Percentiles rank a stretch among this genome's conserved stretches.
phyloP scores from a whole-genome alignment of 2,888 invertebrate genomes.

The Phrixothrix hirtus region DNA sequence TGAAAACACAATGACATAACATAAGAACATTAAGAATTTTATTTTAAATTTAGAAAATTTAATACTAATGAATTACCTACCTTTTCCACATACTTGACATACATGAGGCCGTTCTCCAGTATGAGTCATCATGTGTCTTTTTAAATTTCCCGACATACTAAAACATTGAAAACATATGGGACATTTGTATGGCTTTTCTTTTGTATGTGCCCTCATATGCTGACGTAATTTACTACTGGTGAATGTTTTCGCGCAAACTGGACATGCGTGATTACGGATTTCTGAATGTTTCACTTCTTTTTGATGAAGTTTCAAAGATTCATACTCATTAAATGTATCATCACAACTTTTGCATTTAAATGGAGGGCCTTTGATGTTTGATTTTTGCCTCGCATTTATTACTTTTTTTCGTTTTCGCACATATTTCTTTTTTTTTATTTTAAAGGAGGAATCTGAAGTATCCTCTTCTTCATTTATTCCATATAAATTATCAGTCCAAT shows the following conservation, averaged over 20 bases:
- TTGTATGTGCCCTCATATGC: conserved; percentile 51
- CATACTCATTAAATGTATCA: conserved; percentile 1
- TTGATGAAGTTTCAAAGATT: conserved; percentile 8
- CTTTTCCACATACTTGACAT: conserved; percentile 33
- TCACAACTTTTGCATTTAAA: conserved; percentile 15
- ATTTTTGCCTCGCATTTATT: neutral
- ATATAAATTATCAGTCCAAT: neutral
- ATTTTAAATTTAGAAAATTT: neutral
- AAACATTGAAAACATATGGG: conserved; percentile 51
- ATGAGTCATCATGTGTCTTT: conserved; percentile 30
- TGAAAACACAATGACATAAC: too few relatives aligned
- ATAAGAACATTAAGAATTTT: too few relatives aligned
- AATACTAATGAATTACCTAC: conserved; percentile 9
- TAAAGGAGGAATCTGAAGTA: conserved; percentile 1
- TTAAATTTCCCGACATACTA: conserved; percentile 30
- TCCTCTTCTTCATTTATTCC: too few relatives aligned
- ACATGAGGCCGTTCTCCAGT: conserved; percentile 30
- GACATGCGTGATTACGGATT: conserved; percentile 20
- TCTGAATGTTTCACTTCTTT: conserved; percentile 16
- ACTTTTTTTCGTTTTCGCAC: conserved; percentile 2
- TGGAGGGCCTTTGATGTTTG: conserved; percentile 8
- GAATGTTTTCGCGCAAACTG: conserved; percentile 21
- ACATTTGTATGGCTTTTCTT: conserved; percentile 52
- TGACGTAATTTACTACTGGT: conserved; percentile 25
- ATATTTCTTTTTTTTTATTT: neutral